phyloP scores from a whole-genome alignment of 1,140 invertebrate genomes.

The Pantala flavescens region DNA sequence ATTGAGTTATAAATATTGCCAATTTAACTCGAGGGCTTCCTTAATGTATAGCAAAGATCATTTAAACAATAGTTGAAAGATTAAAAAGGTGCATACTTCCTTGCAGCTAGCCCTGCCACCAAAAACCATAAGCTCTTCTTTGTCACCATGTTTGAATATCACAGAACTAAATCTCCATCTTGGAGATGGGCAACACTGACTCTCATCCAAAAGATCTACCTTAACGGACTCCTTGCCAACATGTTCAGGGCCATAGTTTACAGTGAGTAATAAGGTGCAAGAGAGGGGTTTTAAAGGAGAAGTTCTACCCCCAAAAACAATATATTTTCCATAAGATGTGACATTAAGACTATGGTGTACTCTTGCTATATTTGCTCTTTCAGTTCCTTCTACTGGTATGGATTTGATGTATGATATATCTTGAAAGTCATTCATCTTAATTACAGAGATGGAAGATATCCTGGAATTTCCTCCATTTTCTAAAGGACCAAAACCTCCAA shows the following conservation, averaged over 20 bases:
- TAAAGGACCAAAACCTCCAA: conserved; percentile 16
- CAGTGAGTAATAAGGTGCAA: conserved; percentile 11
- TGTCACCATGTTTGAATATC: neutral
- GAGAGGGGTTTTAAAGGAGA: conserved; percentile 21
- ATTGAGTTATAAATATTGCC: no score
- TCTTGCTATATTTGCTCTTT: neutral
- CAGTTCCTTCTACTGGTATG: neutral
- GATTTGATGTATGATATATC: neutral
- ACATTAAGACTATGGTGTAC: neutral
- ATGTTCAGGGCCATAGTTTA: neutral
- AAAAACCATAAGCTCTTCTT: conserved; percentile 29
- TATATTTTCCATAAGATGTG: conserved; percentile 15
- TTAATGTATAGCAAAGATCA: no score
- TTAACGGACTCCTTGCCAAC: neutral
- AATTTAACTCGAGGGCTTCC: no score
- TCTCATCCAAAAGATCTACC: neutral
- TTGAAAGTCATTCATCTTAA: neutral
- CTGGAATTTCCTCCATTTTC: neutral
- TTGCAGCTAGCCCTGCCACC: conserved; percentile 28
- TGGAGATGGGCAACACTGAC: conserved; percentile 8
- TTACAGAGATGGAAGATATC: neutral
- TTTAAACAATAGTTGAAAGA: no score
- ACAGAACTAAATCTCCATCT: conserved; percentile 19
- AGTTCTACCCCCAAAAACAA: conserved; percentile 30
- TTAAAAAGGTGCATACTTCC: conserved; percentile 16